phyloP scores from a whole-genome alignment of 1,140 invertebrate species.

The Diprion similis region DNA sequence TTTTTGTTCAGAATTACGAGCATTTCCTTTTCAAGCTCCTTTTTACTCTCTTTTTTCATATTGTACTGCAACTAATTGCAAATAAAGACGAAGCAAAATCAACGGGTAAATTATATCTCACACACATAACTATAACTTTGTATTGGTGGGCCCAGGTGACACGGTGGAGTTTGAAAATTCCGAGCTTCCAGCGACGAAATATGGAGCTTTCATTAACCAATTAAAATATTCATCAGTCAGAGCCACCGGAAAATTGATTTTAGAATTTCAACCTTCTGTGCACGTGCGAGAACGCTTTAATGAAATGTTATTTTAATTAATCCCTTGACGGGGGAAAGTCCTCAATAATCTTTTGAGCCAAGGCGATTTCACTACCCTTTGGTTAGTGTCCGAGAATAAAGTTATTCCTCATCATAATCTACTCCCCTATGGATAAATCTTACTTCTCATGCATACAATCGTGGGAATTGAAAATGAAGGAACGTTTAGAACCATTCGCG shows the following conservation, averaged over 20 bases:
- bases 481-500: too few relatives aligned
- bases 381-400: neutral
- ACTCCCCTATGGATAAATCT: too few relatives aligned
- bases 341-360: neutral
- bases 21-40: too few relatives aligned
- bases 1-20: too few relatives aligned
- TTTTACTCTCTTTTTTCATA: too few relatives aligned
- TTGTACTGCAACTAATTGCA: too few relatives aligned
- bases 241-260: neutral
- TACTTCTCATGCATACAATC: too few relatives aligned
- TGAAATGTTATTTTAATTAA: slow-evolving; percentile 8
- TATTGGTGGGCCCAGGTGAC: neutral
- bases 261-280: neutral
- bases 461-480: too few relatives aligned
- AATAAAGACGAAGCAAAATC: too few relatives aligned
- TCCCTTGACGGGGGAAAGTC: neutral
- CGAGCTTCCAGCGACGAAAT: neutral
- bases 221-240: slow-evolving; percentile 8
- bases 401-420: neutral
- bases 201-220: slow-evolving; percentile 2
- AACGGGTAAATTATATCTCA: too few relatives aligned
- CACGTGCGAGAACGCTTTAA: neutral
- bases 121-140: too few relatives aligned
- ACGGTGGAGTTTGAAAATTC: neutral
- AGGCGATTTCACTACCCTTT: neutral